Evolutionary conservation across 2,113 vertebrate genomes (phyloP), one percentile per base, ranked within the genome.

Genomic region (Corythaeola cristata): DNA sequence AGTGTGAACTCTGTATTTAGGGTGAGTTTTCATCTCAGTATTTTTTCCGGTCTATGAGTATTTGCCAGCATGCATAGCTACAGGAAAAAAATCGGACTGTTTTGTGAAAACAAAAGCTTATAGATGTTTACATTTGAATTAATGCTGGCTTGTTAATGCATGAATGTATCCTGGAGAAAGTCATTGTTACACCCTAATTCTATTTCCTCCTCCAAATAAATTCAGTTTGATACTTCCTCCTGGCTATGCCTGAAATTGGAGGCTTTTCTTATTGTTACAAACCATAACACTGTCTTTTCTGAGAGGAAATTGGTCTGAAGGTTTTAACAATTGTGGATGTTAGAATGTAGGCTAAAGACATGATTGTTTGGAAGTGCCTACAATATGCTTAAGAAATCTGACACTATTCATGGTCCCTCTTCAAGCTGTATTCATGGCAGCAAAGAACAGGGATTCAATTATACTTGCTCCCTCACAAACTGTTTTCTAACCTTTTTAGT

Each of bases 121-220:
- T 45, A 90, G 68, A 92, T 79, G 86, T 93, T 96, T 95, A 95
- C 45, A 58, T 86, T 85, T 71, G 39, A 95, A 96, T 95, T 96
- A 92, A 83, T 83, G 88, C 69, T 3, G 83, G 74, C 78, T 92
- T 96, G 76, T 91, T 96, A 94, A 88, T 73, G 85, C 91, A 92
- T n/a, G 53, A 95, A 62, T 58, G 81, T 67, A 90, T 90, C 93
- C 91, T 59, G 80, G 52, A 93, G 88, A 89, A 95, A 96, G 85
- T 79, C 8, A 90, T 24, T 90, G 80, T 96, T 92, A 76, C 73
- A 90, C 95, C 63, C 68, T 92, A 89, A 93, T 92, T 95, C 78
- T 85, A 77, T 92, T 96, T 97, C 93, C 85, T 97, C 82, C 52
- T 94, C 68, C 85, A 96, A 82, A 90, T 93, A 94, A 94, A 93